These are phyloP conservation scores for Lymantria dispar DNA, from an alignment of 2,888 invertebrate species.

Conservation along the genomic window DNA sequence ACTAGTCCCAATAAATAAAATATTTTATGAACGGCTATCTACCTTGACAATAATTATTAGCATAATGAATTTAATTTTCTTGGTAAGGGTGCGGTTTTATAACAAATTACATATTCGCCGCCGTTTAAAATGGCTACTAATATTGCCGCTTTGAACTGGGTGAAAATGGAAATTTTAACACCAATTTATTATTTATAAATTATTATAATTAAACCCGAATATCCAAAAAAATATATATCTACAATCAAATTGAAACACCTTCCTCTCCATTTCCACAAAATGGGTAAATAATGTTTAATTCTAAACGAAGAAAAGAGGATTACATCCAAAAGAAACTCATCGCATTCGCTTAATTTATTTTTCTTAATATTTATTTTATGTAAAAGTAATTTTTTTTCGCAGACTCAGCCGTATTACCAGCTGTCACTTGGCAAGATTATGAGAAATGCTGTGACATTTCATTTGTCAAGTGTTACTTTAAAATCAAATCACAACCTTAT, in stretches of 20 bases:
- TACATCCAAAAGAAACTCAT: background rate
- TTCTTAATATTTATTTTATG: background rate
- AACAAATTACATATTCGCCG: no score
- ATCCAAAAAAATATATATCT: background rate
- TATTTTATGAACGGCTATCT: no score
- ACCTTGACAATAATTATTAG: no score
- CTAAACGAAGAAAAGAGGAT: no score
- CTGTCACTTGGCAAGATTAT: slow-evolving; percentile 15
- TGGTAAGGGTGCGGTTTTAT: no score
- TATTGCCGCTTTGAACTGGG: no score
- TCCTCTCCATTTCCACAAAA: background rate
- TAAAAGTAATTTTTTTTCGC: background rate
- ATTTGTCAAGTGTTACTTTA: slow-evolving; percentile 23
- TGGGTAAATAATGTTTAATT: background rate
- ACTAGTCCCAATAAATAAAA: no score
- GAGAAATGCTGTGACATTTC: slow-evolving; percentile 16
- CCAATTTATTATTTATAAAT: no score
- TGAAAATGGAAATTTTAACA: no score
- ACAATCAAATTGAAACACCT: background rate
- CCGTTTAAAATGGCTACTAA: no score
- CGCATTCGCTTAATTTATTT: background rate
- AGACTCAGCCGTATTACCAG: slow-evolving; percentile 10
- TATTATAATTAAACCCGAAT: background rate
- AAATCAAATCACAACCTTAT: background rate
- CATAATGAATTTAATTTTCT: no score